Base-by-base conservation (phyloP, 2,888 invertebrate species). In the Callyntrura sp. region DNA sequence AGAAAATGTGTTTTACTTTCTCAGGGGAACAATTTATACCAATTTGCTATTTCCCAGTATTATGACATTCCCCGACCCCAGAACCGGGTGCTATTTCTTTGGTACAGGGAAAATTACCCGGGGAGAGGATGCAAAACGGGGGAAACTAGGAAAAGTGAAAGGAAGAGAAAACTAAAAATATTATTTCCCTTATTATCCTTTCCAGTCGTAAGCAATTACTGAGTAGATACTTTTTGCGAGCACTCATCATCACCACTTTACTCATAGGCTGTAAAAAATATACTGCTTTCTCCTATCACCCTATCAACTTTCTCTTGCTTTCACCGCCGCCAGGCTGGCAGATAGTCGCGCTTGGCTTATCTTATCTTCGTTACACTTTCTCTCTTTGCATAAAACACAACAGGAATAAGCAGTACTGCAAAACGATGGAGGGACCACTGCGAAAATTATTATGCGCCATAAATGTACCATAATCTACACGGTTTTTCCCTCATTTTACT, bases 181-280 rank as follows among this genome's bases (percentile, higher is more conserved):
- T 83, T 83, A 83, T 65, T 17, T n/a, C 4, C 12, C 65, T 48
- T 83, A 83, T 83, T 83, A 83, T 83, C 83, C 65, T 65, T 62
- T 17, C 62, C 45, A 48, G 83, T 83, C 83, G 83, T 83, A 65
- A 83, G 83, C 83, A 83, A 83, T 83, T 83, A 83, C 68, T 25
- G 65, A 23, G 65, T 70, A 57, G 57, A 48, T 65, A 25, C 60
- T 2, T 83, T 51, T n/a, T 48, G 62, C n/a, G n/a, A n/a, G 23
- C 65, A 60, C 12, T 23, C 43, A n/a, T 65, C 11, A 45, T 28
- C 82, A 57, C 81, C 17, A 9, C 65, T 65, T 11, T 65, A n/a
- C n/a, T n/a, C n/a, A n/a, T n/a, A n/a, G n/a, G n/a, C 20, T 20
- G 14, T 60, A 6, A 8, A 20, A 60, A 14, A 9, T 5, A 60